Evolutionary conservation across 1,140 invertebrate species (phyloP).

Genomic region (Formica exsecta): DNA sequence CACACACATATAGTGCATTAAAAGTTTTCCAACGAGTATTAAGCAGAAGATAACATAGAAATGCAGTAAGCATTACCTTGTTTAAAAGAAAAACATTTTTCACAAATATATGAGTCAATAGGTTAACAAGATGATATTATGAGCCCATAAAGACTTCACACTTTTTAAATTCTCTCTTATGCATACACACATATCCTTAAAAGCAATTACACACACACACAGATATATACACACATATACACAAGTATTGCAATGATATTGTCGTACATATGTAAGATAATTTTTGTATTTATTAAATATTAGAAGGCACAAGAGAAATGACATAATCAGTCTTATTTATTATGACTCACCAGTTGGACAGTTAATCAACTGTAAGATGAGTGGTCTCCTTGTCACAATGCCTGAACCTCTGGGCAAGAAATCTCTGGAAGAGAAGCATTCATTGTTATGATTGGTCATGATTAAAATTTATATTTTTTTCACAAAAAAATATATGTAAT

Average conservation of each 20-base stretch:
- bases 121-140: conserved; percentile 55
- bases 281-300: conserved; percentile 28
- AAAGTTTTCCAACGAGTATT: conserved; percentile 1
- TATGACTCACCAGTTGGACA: conserved; percentile 91
- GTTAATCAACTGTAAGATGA: conserved; percentile 98
- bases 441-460: conserved; percentile 12
- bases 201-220: neutral
- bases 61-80: conserved; percentile 22
- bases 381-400: conserved; percentile 98
- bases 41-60: conserved; percentile 14
- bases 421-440: conserved; percentile 91
- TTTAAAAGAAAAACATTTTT: conserved; percentile 47
- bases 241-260: too few relatives aligned
- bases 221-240: too few relatives aligned
- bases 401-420: conserved; percentile 98
- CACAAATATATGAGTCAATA: neutral
- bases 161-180: neutral
- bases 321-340: conserved; percentile 53
- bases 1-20: neutral
- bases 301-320: neutral
- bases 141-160: neutral
- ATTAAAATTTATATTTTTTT: neutral
- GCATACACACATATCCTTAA: neutral
- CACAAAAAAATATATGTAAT: neutral
- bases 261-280: neutral